phyloP scores from a whole-genome alignment of 2,113 vertebrate species.

The Onychostruthus taczanowskii region DNA sequence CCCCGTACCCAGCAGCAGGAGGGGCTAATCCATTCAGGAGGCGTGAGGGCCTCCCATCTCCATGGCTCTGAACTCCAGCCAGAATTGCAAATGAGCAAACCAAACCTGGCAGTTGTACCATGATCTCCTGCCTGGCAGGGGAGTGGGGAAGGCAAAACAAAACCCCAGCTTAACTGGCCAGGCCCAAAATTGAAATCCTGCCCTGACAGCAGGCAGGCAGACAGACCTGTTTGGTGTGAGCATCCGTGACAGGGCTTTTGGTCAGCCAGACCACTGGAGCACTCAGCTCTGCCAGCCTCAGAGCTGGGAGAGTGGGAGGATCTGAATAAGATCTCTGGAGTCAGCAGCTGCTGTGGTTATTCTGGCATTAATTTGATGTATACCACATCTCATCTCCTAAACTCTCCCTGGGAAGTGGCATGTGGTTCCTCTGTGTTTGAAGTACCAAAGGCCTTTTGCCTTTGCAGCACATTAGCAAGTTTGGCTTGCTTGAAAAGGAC shows the following conservation, averaged over 20 bases:
- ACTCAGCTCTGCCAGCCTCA: background rate
- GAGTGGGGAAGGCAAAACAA: background rate
- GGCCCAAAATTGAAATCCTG: background rate
- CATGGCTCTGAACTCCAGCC: background rate
- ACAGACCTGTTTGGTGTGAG: conserved; percentile 9
- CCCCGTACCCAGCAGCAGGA: background rate
- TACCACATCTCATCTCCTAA: conserved; percentile 29
- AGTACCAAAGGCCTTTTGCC: conserved; percentile 12
- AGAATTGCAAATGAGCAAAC: background rate
- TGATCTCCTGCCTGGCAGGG: background rate
- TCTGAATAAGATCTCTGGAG: background rate
- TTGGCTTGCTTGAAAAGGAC: conserved; percentile 12
- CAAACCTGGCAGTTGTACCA: background rate
- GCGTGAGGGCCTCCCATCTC: background rate
- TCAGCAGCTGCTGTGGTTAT: background rate
- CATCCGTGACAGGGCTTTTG: background rate
- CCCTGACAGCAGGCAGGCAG: background rate
- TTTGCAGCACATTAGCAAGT: background rate
- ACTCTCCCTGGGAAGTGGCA: conserved; percentile 36
- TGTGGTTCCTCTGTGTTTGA: conserved; percentile 15
- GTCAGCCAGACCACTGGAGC: background rate
- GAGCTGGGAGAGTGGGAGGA: background rate
- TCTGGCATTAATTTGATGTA: background rate
- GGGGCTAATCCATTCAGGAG: background rate
- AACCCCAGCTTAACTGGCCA: background rate